Base-by-base conservation (phyloP, 2,888 invertebrate genomes). In the Heliconius aoede region DNA sequence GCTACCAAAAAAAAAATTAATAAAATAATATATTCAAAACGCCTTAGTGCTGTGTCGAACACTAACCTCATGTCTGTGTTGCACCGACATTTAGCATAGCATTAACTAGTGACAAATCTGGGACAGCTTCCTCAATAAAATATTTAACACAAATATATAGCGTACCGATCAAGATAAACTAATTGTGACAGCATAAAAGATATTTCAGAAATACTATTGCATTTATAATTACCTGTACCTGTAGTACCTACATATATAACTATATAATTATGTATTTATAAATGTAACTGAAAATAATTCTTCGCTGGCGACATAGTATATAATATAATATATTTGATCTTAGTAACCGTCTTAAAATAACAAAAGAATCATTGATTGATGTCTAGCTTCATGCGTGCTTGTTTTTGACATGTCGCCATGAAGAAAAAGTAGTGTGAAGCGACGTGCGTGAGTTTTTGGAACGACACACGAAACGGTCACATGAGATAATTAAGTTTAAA, bases 321-420 rank as follows among this genome's bases (percentile, higher is more conserved):
- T 36, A 36, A 64, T 26, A 15, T 40, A n/a, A 51, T 68, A 83
- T 82, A 81, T 82, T 88, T 82, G 86, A 86, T 86, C 85, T 84
- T 85, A 84, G 85, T 83, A 86, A 83, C 83, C 81, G 83, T 85
- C 87, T 85, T 85, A 88, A 92, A 92, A 93, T 92, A 91, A 58
- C 58, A 89, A 88, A 86, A 82, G 85, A 87, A 84, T 87, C 87
- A 90, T 90, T 92, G 92, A 93, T 93, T 92, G 92, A 93, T 93
- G 91, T 89, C 86, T 84, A 85, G 89, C 88, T 87, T 86, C 90
- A 89, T 87, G 88, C 88, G 85, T 90, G 88, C 86, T 89, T 86
- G 90, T 90, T 90, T 92, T 90, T 93, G 93, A 93, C 92, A 84
- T 87, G 83, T 84, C 83, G 84, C 86, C 86, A 88, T 89, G 89